Evolutionary conservation across 2,797 vertebrate species (phyloP).

Genomic region (Halcyon smyrnensis): DNA sequence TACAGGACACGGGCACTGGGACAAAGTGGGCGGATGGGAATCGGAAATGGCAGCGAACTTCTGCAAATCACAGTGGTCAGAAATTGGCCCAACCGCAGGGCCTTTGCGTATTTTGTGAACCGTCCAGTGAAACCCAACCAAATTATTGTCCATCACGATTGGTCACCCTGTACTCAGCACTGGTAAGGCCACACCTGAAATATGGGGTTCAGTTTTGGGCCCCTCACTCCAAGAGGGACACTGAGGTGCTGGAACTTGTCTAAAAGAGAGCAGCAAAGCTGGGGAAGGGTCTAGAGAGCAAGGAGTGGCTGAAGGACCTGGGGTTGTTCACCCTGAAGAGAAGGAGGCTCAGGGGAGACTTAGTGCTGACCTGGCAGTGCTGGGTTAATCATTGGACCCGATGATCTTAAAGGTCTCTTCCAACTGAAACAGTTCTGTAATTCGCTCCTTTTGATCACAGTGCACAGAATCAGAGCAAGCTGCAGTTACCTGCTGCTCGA

Average conservation of each 20-base stretch:
- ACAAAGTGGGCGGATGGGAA: fast-evolving
- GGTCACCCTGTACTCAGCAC: background rate
- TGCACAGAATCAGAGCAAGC: background rate
- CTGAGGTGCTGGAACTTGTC: background rate
- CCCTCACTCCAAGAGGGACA: background rate
- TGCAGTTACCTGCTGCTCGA: fast-evolving
- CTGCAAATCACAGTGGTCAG: background rate
- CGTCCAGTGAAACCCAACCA: background rate
- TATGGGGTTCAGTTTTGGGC: background rate
- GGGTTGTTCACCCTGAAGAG: background rate
- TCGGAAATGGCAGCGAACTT: fast-evolving
- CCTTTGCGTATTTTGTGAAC: background rate
- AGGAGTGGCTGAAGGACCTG: too few relatives aligned
- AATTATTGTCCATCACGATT: background rate
- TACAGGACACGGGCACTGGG: fast-evolving
- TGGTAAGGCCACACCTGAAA: background rate
- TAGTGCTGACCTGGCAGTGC: background rate
- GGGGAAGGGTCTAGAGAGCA: background rate
- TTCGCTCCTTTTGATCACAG: background rate
- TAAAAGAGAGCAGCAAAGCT: background rate
- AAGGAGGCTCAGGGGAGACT: background rate
- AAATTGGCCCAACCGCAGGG: fast-evolving
- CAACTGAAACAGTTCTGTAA: background rate
- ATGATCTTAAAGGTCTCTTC: background rate
- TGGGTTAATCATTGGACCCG: background rate